Evolutionary conservation across 2,888 invertebrate species (phyloP), one percentile per base, ranked within the genome.

Genomic region (Pharmacophagus antenor): DNA sequence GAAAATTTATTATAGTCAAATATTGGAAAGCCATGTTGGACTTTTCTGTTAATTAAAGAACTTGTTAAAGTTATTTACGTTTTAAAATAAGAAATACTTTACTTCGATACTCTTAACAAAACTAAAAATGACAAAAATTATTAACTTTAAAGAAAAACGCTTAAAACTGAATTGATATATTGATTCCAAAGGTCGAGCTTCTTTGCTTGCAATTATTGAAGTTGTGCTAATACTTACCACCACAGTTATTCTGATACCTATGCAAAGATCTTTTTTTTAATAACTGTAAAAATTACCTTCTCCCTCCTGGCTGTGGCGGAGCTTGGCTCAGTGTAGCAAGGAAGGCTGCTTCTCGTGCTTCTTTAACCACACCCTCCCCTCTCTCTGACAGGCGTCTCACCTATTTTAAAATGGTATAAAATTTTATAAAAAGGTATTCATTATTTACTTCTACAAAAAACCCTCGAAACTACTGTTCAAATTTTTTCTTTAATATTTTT

Each of bases 381-480:
- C 95, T 92, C 72, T 96, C 96, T 37, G 96, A 96, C 37, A 96
- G 86, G 18, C 96, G 92, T 23, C 96, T 92, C 55, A 96, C 96
- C 93, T 93, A 70, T 17, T 55, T 52, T 56, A 61, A 62, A 54
- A 25, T 5, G 7, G 7, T 5, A 25, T 25, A n/a, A 15, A n/a
- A n/a, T n/a, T n/a, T 0, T 3, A 37, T 3, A 37, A n/a, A n/a
- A 37, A 37, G n/a, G 37, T 0, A 4, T 37, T n/a, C n/a, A n/a
- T n/a, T n/a, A n/a, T n/a, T n/a, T n/a, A n/a, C n/a, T n/a, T n/a
- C n/a, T n/a, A n/a, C n/a, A n/a, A n/a, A n/a, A n/a, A n/a, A n/a
- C n/a, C n/a, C n/a, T n/a, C n/a, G n/a, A n/a, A n/a, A n/a, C n/a
- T n/a, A n/a, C n/a, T n/a, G n/a, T n/a, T n/a, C n/a, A n/a, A n/a